Evolutionary conservation across 2,888 invertebrate species (phyloP).

Genomic region (Coelopa pilipes): DNA sequence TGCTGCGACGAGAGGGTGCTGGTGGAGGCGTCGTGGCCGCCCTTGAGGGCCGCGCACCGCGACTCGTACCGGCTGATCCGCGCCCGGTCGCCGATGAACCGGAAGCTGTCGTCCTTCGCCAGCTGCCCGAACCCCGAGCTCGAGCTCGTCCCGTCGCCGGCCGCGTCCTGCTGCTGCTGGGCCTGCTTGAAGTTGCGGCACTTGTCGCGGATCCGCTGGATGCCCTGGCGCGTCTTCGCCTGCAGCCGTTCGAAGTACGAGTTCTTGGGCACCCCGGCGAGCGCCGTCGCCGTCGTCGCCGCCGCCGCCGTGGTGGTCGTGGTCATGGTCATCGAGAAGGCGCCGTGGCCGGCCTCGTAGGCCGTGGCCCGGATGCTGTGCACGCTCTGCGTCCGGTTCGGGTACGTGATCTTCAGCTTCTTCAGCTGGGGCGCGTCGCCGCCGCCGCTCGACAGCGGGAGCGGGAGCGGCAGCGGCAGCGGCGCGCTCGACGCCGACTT

Average conservation of each 20-base stretch:
- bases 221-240: conserved; percentile 62
- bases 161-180: conserved; percentile 19
- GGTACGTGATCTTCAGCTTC: conserved; percentile 63
- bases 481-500: conserved; percentile 42
- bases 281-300: neutral
- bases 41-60: conserved; percentile 52
- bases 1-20: neutral
- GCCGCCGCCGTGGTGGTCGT: conserved; percentile 5
- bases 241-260: conserved; percentile 64
- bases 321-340: conserved; percentile 45
- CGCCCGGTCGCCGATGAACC: conserved; percentile 61
- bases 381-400: conserved; percentile 62
- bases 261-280: neutral
- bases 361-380: conserved; percentile 53
- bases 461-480: conserved; percentile 1
- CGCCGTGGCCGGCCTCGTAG: conserved; percentile 44
- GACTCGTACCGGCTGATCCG: conserved; percentile 63
- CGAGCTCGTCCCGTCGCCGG: too few species aligned
- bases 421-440: conserved; percentile 54
- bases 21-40: neutral
- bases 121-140: conserved; percentile 59
- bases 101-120: conserved; percentile 62
- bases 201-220: conserved; percentile 64
- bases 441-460: conserved; percentile 11
- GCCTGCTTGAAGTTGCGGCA: conserved; percentile 60